Conservation (phyloP, 2,888 invertebrate species). For the Tiliacea aurago region DNA sequence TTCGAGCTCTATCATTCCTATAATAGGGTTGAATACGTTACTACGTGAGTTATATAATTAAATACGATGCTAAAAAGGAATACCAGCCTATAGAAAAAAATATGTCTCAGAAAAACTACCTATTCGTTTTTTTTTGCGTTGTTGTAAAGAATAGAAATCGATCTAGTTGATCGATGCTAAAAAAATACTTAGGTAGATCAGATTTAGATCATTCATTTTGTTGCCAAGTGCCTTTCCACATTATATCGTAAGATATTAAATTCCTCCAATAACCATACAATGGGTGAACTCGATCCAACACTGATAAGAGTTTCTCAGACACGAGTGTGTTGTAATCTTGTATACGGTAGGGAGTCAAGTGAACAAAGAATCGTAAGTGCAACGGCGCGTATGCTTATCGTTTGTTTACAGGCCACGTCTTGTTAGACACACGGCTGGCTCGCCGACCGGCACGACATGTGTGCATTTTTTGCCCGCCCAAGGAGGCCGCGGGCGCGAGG, state of each 20-base stretch:
- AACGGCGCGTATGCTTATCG: constrained; percentile 75
- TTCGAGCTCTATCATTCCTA: not conserved
- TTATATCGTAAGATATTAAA: constrained; percentile 36
- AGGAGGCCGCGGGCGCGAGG: constrained; percentile 91
- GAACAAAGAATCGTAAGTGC: constrained; percentile 78
- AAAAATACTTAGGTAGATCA: not conserved
- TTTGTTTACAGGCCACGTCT: constrained; percentile 81
- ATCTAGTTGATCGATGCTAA: not conserved
- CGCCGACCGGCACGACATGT: constrained; percentile 84
- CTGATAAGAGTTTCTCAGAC: constrained; percentile 77
- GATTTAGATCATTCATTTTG: not conserved
- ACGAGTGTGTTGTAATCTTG: constrained; percentile 75
- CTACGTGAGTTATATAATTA: not conserved
- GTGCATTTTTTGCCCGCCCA: constrained; percentile 91
- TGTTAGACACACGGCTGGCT: constrained; percentile 75
- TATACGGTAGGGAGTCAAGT: constrained; percentile 73
- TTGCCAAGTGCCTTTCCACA: constrained; percentile 8
- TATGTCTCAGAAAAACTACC: not conserved
- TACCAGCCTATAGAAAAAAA: not conserved
- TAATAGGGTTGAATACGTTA: not conserved
- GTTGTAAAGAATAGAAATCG: not conserved
- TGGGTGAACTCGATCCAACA: constrained; percentile 70
- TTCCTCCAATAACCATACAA: constrained; percentile 58
- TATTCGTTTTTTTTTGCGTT: not conserved
- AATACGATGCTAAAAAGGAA: not conserved